A percentile compares a stretch with the other conserved stretches of the same genome.
Evolutionary conservation across 2,797 vertebrate species (phyloP).

Genomic region (Coluber constrictor): DNA sequence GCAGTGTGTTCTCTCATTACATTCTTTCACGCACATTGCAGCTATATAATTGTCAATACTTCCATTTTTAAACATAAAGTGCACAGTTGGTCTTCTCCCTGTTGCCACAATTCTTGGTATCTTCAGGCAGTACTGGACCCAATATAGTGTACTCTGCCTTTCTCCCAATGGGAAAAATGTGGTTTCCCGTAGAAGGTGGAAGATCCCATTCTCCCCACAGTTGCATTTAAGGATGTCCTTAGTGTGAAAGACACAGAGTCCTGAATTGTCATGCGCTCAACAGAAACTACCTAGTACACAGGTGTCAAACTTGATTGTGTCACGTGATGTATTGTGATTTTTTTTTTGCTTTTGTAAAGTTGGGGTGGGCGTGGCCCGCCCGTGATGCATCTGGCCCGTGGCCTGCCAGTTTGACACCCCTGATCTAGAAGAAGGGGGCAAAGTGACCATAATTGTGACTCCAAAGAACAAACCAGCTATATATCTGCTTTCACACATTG

Average conservation of each 20-base stretch:
- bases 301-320: too few relatives aligned
- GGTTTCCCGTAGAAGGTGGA: not conserved
- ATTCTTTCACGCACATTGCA: not conserved
- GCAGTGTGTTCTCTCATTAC: not conserved
- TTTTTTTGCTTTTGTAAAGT: too few relatives aligned
- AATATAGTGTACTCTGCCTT: not conserved
- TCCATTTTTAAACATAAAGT: not conserved
- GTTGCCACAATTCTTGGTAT: not conserved
- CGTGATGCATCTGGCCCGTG: too few relatives aligned
- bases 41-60: not conserved
- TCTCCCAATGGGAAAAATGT: not conserved
- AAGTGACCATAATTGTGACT: not conserved
- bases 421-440: not conserved
- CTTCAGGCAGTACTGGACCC: not conserved
- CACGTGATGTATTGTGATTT: too few relatives aligned
- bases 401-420: too few relatives aligned
- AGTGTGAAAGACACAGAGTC: not conserved
- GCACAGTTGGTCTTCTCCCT: not conserved
- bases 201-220: not conserved
- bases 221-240: not conserved
- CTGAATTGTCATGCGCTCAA: not conserved
- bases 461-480: not conserved
- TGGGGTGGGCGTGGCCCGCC: too few relatives aligned
- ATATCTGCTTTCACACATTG: not conserved
- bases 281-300: too few relatives aligned